Conservation (phyloP, 2,888 invertebrate species). For the Yponomeuta evonymella region DNA sequence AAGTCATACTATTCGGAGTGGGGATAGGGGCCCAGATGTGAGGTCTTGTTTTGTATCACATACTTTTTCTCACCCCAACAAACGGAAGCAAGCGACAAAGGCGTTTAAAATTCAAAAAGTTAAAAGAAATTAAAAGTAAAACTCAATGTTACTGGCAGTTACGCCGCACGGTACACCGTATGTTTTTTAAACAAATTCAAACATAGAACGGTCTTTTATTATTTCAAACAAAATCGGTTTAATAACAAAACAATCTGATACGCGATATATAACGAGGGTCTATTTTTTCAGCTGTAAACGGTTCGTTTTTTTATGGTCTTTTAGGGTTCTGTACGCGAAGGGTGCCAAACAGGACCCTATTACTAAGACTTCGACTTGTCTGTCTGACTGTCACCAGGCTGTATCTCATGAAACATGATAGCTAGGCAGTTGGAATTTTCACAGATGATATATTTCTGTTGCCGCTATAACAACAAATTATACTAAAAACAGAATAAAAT, state of each 20-base stretch:
- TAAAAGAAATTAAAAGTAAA: constrained; percentile 4
- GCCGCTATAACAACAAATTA: too few species aligned
- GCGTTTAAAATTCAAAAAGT: constrained; percentile 9
- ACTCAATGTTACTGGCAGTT: neutral
- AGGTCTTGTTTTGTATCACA: too few species aligned
- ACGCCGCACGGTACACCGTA: neutral
- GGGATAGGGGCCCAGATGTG: neutral
- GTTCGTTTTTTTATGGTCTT: neutral
- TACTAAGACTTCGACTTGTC: too few species aligned
- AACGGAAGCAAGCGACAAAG: constrained; percentile 4
- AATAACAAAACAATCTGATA: neutral
- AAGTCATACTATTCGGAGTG: neutral
- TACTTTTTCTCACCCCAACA: constrained; percentile 16
- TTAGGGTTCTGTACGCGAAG: too few species aligned
- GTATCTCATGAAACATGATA: too few species aligned
- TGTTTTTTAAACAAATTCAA: neutral
- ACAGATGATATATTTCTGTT: too few species aligned
- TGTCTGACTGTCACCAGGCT: too few species aligned
- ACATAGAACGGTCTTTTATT: neutral
- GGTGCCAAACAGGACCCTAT: too few species aligned
- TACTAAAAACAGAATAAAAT: too few species aligned
- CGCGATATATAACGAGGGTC: neutral
- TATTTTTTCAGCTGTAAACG: neutral
- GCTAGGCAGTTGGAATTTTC: too few species aligned
- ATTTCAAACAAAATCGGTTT: constrained; percentile 3